Base-by-base conservation (phyloP, 2,888 invertebrate species). In the Sinelater perroti region DNA sequence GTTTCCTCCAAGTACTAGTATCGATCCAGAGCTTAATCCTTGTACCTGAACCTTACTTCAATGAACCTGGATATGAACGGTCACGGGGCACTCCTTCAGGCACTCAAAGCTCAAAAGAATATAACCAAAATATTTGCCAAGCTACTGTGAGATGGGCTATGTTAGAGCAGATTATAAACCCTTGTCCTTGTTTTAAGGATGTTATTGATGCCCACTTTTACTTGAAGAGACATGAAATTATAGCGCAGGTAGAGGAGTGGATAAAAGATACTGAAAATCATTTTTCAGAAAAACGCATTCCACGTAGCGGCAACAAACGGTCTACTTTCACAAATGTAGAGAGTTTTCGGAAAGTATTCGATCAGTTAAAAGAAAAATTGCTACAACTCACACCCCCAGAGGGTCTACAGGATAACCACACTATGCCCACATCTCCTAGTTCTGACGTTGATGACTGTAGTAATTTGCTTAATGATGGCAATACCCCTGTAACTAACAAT, bases 111-210 rank as follows among this genome's bases (percentile, higher is more conserved):
- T 94, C 94, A 63, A 86, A 90, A 70, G 95, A 96, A 80, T 97
- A 97, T 81, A 96, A 96, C 80, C 91, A 93, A 69, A 96, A 95
- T 80, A 95, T 97, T 72, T 90, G 93, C 78, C 94, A 95, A 80
- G 95, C 95, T 6, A 94, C 93, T 65, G 94, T 93, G 62, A 89
- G 93, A 75, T 97, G 95, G 96, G 96, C 94, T 63, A 96, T 97
- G 94, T 83, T 97, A 62, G 95, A 97, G 79, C 95, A 95, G 77
- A 86, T 97, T 66, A 81, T 90, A 57, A 91, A 91, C 79, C 94
- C 96, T 3, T 91, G 91, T 75, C 89, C 92, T 30, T 95, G 95
- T 80, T 96, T 97, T 78, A 91, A 90, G 79, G 91, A 95, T 89
- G 91, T 95, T 45, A 93, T 97, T 64, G 90, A 93, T 64, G 89